Evolutionary conservation across 2,797 vertebrate species (phyloP), one percentile per base, ranked within the genome.

Genomic region (Chrosomus eos): DNA sequence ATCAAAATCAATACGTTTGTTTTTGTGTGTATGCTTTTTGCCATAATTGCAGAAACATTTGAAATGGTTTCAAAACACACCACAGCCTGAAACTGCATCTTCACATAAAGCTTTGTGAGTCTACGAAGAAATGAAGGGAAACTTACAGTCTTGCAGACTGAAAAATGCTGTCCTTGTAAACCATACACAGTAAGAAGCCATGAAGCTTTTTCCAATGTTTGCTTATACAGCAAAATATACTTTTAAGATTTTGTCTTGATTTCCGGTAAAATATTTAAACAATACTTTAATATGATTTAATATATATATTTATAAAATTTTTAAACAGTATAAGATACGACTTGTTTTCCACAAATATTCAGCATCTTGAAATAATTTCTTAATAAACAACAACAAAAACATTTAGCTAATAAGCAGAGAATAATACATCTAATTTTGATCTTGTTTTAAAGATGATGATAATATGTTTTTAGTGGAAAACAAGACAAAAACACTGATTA

Each of bases 11-110:
- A 53, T 74, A 60, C 55, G 75, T 40, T 11, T 18, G 77, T 78
- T 84, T 79, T 70, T 33, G 83, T 86, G 81, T 64, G 81, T 80
- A 74, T 87, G 73, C 16, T 58, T 83, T 45, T 78, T 9, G 23
- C 28, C 8, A 9, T 83, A 67, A 53, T 76, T 75, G 43, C 10
- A 28, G 16, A 76, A 18, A 31, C 48, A 77, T 40, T n/a, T 70
- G 19, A 84, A 68, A 23, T 51, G 51, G 18, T 68, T 84, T 83
- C 62, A 78, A 21, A 45, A 55, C 28, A 19, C 28, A 74, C 21
- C 28, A 82, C 14, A 26, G 21, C 40, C 55, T 64, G 28, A 64
- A 66, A n/a, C 43, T 36, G 5, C 16, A 62, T 72, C 11, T 11
- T 33, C 48, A 26, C 31, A 80, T 66, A 71, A 81, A 53, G 13